Evolutionary conservation across 1,140 invertebrate genomes (phyloP).

Genomic region (Gryllus bimaculatus): DNA sequence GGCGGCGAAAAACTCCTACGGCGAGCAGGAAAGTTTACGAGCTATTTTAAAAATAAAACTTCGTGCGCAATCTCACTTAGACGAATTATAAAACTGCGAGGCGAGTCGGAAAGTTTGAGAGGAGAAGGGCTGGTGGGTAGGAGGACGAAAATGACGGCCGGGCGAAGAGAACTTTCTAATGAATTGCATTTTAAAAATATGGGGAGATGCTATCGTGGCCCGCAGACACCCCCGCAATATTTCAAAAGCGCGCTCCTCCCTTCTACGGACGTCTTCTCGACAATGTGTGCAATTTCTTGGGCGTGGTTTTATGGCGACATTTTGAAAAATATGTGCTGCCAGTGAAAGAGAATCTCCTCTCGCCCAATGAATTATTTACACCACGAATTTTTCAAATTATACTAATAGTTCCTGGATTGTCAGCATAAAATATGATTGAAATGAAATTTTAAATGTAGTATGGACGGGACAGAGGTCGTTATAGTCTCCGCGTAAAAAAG

Average conservation of each 20-base stretch:
- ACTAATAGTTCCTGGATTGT: not conserved
- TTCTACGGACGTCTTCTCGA: not conserved
- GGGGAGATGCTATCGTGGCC: not conserved
- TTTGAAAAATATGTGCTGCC: not conserved
- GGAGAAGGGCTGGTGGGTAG: not conserved
- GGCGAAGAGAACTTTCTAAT: not conserved
- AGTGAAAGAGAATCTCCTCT: not conserved
- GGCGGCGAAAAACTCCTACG: not conserved
- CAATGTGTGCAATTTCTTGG: not conserved
- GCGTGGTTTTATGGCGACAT: not conserved
- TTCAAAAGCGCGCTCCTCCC: not conserved
- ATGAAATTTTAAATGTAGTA: no score
- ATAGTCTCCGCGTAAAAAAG: no score
- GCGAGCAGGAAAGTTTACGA: not conserved
- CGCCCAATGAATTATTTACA: not conserved
- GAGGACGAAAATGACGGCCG: not conserved
- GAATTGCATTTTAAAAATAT: conserved; percentile 1
- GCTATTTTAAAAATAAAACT: conserved; percentile 1
- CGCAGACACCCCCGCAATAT: not conserved
- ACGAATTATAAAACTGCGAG: conserved; percentile 4
- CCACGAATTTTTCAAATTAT: not conserved
- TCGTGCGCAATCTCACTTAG: not conserved
- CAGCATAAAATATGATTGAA: no score
- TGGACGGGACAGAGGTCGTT: no score
- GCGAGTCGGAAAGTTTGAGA: not conserved